Evolutionary conservation across 2,797 vertebrate species (phyloP), one percentile per base, ranked within the genome.

Genomic region (Neolamprologus multifasciatus): DNA sequence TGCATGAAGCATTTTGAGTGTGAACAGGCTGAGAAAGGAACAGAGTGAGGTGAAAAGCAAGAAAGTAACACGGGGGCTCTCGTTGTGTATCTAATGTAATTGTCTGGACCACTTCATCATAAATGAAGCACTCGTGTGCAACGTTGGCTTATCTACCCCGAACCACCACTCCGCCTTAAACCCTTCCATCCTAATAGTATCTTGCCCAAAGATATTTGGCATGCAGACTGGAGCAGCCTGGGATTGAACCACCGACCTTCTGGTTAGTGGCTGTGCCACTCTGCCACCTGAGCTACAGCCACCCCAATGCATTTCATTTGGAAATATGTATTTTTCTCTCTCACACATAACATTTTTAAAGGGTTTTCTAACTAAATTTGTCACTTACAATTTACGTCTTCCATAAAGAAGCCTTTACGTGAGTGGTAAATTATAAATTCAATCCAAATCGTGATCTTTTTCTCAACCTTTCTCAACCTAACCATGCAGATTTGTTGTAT

Each of bases 41-140:
- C 14, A 19, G 69, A 40, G 84, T 59, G 45, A 31, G 79, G 31
- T 50, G 74, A 38, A 80, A 29, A 64, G 55, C 12, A 40, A 50
- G 80, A 69, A 78, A 71, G 79, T 45, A 59, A 79, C 21, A 62
- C 2, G 7, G 84, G 79, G 67, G 84, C 77, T 85, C 86, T 90
- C 17, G 21, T 84, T 85, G 88, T 84, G 85, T 43, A 84, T 91
- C 84, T 95, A 95, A 95, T 96, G 92, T 95, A 95, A 96, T 95
- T 95, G 93, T 92, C 85, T 89, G 85, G 87, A 88, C 94, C 89
- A 92, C 94, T 96, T 95, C 91, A 94, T 95, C 93, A 94, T 94
- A 95, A 94, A 93, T 79, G 85, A 88, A 94, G 93, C 92, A 87
- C 86, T 88, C 31, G 26, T 91, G 92, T 92, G 92, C 90, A 89